Conservation (phyloP, 2,888 invertebrate genomes). For the Melolontha melolontha region DNA sequence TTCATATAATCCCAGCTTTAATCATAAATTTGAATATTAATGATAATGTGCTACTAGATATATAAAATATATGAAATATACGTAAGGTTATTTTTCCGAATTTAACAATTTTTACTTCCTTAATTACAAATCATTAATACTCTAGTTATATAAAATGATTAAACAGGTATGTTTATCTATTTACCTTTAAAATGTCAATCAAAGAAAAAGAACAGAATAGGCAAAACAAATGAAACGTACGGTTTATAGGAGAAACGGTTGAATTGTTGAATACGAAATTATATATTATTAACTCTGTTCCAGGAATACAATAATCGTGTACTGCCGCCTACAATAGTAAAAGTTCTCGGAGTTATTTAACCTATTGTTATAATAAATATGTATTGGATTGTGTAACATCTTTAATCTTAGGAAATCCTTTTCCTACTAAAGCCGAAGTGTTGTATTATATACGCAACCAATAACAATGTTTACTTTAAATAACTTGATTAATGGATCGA, state of each 20-base stretch:
- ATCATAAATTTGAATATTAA: no score
- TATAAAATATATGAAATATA: no score
- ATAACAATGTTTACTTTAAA: no score
- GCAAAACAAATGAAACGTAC: neutral
- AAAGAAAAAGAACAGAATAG: neutral
- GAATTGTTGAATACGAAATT: conserved; percentile 45
- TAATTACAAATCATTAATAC: no score
- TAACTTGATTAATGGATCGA: no score
- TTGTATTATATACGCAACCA: neutral
- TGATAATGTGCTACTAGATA: no score
- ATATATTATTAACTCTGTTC: conserved; percentile 51
- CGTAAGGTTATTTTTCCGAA: no score
- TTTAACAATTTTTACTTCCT: no score
- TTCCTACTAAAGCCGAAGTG: neutral
- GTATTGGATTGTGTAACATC: conserved; percentile 49
- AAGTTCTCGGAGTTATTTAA: conserved; percentile 49
- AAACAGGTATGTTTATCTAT: neutral
- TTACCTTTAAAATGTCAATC: neutral
- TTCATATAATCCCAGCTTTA: no score
- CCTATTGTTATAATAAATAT: conserved; percentile 50
- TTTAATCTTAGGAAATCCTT: conserved; percentile 40
- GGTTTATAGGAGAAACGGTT: conserved; percentile 35
- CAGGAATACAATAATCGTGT: conserved; percentile 49
- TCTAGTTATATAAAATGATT: no score
- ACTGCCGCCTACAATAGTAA: conserved; percentile 46